Base-by-base conservation (phyloP, 2,888 invertebrate genomes). In the Latheticus oryzae region DNA sequence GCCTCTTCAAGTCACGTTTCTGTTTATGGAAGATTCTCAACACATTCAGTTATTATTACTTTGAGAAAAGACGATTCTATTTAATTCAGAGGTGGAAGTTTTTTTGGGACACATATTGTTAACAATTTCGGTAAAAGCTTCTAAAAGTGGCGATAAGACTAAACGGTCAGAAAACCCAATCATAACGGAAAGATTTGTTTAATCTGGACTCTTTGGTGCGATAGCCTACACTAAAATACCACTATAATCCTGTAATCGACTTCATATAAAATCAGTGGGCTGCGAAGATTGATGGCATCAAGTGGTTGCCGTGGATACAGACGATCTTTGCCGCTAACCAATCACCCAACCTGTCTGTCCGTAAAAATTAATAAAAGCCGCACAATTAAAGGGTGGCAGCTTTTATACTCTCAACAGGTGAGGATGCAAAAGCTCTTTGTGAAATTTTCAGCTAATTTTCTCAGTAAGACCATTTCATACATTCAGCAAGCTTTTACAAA, bases 181-280 rank as follows among this genome's bases (percentile, higher is more conserved):
- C 54, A 58, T 58, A 58, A 60, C 51, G 42, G 57, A 64, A 58
- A 65, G 63, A 65, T 61, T 63, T 61, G 58, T 60, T 67, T 59
- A 63, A 66, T 61, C 62, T 60, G 42, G 62, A 61, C 43, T 52
- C 43, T 55, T 55, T 58, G 51, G 53, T 48, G 58, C 48, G 51
- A 57, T 55, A 47, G 55, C 37, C 58, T n/a, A n/a, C 38, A 56
- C 56, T 59, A 62, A 64, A 61, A 56, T 42, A 56, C 50, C 62
- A 52, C 53, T 58, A 61, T 64, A 64, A 61, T 57, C 56, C 64
- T 32, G 52, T 61, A 64, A 65, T 66, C 61, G 62, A 61, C 59
- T 61, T 62, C 60, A 64, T 65, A 67, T 65, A 65, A 64, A 67
- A 64, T 64, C 63, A 65, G 60, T 64, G 65, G 61, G 51, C 56